phyloP scores from a whole-genome alignment of 2,888 invertebrate genomes.

The Himalopsyche japonica region DNA sequence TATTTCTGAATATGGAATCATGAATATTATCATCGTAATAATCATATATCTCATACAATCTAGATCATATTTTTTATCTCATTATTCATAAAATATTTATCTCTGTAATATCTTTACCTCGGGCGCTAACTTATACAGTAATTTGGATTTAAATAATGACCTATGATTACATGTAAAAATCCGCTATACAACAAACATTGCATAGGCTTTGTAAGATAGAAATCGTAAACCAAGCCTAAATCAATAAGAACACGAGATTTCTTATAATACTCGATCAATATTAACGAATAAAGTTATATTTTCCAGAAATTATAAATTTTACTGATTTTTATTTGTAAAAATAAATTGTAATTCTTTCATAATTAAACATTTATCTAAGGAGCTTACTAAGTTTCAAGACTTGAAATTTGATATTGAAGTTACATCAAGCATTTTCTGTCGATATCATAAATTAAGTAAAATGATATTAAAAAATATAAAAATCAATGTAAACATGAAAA shows the following conservation, averaged over 20 bases:
- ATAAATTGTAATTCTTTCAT: too few species aligned
- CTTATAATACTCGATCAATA: too few species aligned
- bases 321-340: too few species aligned
- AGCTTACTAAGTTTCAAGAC: too few species aligned
- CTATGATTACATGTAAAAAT: not conserved
- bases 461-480: too few species aligned
- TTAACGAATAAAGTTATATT: too few species aligned
- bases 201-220: not conserved
- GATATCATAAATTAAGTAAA: too few species aligned
- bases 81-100: not conserved
- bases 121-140: not conserved
- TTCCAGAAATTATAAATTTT: too few species aligned
- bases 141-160: not conserved
- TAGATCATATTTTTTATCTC: not conserved
- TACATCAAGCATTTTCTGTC: too few species aligned
- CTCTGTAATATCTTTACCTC: not conserved
- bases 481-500: too few species aligned
- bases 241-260: not conserved
- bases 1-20: not conserved
- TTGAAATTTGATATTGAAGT: too few species aligned
- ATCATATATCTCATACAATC: not conserved
- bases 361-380: too few species aligned
- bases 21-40: not conserved
- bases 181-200: not conserved
- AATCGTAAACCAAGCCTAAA: not conserved